Conservation (phyloP, 2,113 vertebrate genomes). For the Catagonus wagneri region DNA sequence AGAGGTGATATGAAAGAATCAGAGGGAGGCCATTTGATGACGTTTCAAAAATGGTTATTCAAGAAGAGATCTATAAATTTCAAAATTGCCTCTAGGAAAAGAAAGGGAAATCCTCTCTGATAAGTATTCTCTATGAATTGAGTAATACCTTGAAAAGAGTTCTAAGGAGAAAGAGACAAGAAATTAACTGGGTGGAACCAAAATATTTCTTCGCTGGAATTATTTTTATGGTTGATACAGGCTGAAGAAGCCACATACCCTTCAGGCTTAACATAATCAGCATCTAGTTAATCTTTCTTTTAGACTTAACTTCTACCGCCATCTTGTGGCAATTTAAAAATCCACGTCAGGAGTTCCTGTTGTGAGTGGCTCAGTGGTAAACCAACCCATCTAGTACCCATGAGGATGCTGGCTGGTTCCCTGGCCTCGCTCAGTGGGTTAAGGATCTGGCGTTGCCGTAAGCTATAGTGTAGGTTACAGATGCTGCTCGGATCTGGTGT, state of each 20-base stretch:
- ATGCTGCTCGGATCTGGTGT: too few relatives aligned
- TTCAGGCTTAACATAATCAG: not conserved
- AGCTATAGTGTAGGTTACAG: too few relatives aligned
- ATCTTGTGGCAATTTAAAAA: conserved; percentile 70
- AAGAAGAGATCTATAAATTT: conserved; percentile 4
- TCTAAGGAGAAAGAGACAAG: not conserved
- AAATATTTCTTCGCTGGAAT: conserved; percentile 36
- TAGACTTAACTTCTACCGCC: conserved; percentile 77
- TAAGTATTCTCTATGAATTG: conserved; percentile 21
- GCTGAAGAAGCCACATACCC: not conserved
- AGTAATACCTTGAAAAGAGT: not conserved
- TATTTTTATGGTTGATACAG: not conserved
- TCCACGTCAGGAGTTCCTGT: too few relatives aligned
- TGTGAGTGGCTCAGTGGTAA: too few relatives aligned
- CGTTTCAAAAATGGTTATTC: conserved; percentile 1
- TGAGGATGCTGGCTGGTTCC: too few relatives aligned
- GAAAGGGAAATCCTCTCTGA: conserved; percentile 28
- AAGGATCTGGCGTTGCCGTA: too few relatives aligned
- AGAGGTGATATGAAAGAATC: not conserved
- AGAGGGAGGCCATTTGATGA: not conserved
- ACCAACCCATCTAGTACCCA: too few relatives aligned
- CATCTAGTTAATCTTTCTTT: not conserved
- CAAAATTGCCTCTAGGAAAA: conserved; percentile 45
- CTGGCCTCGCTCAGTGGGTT: too few relatives aligned
- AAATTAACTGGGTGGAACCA: conserved; percentile 7